Evolutionary conservation across 2,888 invertebrate genomes (phyloP).

Genomic region (Empis stercorea): DNA sequence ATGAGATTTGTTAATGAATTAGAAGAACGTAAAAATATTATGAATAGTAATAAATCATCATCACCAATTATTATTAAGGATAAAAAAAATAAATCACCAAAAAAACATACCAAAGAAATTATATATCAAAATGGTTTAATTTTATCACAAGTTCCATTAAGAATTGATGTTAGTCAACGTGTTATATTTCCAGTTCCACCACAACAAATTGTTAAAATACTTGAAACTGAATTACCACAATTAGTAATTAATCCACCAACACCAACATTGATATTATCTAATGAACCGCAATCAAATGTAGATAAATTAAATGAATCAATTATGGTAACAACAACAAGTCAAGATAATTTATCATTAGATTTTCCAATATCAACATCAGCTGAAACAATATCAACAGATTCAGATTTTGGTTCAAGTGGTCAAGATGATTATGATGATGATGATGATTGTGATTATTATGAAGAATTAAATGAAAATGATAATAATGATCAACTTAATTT

Average conservation of each 20-base stretch:
- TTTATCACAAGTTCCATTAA: conserved; percentile 7
- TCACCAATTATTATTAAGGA: conserved; percentile 8
- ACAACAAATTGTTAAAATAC: not conserved
- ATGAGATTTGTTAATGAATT: conserved; percentile 27
- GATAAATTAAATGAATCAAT: not conserved
- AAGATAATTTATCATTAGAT: too few species aligned
- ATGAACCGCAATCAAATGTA: not conserved
- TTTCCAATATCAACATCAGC: not conserved
- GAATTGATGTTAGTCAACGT: not conserved
- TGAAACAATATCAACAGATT: conserved; percentile 14
- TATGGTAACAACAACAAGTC: not conserved
- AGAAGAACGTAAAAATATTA: conserved; percentile 21
- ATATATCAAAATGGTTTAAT: conserved; percentile 16
- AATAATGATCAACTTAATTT: not conserved
- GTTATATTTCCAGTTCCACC: not conserved
- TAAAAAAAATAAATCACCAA: conserved; percentile 8
- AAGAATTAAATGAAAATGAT: not conserved
- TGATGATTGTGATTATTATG: conserved; percentile 1
- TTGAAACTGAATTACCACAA: not conserved
- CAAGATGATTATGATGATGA: conserved; percentile 13
- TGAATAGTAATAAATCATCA: conserved; percentile 2
- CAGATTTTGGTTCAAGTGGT: conserved; percentile 19
- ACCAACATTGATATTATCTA: not conserved
- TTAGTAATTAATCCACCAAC: not conserved
- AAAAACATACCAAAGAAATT: conserved; percentile 9